Evolutionary conservation across 2,888 invertebrate genomes (phyloP), one percentile per base, ranked within the genome.

Genomic region (Limnephilus marmoratus): DNA sequence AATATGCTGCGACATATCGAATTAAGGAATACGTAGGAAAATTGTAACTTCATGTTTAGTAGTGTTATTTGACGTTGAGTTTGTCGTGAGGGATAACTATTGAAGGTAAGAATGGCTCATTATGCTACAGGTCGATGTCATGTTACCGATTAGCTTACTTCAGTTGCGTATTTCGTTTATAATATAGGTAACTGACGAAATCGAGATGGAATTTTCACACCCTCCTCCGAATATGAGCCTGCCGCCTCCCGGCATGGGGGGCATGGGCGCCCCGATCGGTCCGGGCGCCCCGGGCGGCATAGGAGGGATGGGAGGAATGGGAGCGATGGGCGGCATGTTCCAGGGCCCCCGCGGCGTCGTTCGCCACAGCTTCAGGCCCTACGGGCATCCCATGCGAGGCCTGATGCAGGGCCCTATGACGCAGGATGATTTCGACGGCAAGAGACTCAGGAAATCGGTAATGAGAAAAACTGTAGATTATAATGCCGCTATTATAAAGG

Each of bases 381-480:
- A 95, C 95, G 80, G 83, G 31, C 96, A 96, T 94, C 96, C 96
- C 95, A 95, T 96, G 95, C 96, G 96, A 94, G 96, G 96, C 94
- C 96, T 96, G 94, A 95, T 96, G 94, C 93, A 93, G 29, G 95
- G 95, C 37, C 96, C 96, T 92, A 97, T 97, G 97, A 97, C 97
- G 86, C 97, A 98, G 94, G 98, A 98, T 94, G 99, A 99, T 95
- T 99, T 99, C 95, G 99, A 99, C 96, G 99, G 99, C 93, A 99
- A 99, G 96, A 97, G 99, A 94, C 97, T 99, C 94, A 96, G 99
- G 94, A 99, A 99, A 96, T 99, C 99, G 94, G 98, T 99, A 94
- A 99, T 99, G 97, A 97, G 99, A 94, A 99, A 99, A 96, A 99
- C 99, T 68, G 99, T 99, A 91, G 99, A 99, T 96, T 99, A 99